Percentiles rank a stretch among this genome's conserved stretches.
Evolutionary conservation across 2,113 vertebrate species (phyloP).

Genomic region (Craseonycteris thonglongyai): DNA sequence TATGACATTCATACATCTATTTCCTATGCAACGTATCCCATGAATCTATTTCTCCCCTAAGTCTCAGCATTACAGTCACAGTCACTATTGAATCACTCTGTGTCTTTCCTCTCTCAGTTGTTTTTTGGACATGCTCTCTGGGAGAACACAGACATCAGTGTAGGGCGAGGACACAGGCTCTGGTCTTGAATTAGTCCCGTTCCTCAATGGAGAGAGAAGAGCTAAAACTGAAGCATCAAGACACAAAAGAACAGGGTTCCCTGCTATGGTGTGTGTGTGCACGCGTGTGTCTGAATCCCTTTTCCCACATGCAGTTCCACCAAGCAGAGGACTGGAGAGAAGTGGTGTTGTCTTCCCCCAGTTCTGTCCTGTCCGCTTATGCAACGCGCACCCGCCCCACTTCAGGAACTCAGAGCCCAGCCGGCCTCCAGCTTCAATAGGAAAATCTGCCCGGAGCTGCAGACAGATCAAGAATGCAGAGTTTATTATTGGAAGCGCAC

Average conservation of each 20-base stretch:
- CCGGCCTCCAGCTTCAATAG: constrained; percentile 54
- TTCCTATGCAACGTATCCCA: background rate
- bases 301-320: constrained; percentile 8
- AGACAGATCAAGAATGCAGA: constrained; percentile 54
- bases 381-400: constrained; percentile 5
- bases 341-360: background rate
- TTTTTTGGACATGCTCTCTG: background rate
- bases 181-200: background rate
- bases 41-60: background rate
- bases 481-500: constrained; percentile 66
- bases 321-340: background rate
- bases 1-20: background rate
- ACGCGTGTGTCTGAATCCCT: background rate
- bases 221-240: background rate
- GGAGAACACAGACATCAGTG: background rate
- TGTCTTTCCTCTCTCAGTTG: background rate
- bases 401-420: constrained; percentile 45
- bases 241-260: background rate
- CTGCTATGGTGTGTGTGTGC: fast-evolving
- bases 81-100: background rate
- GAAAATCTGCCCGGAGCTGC: constrained; percentile 51
- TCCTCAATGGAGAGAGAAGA: background rate
- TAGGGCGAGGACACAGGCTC: background rate
- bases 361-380: constrained; percentile 6
- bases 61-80: background rate